Conservation (phyloP, 2,797 vertebrate genomes). For the Etheostoma perlongum region DNA sequence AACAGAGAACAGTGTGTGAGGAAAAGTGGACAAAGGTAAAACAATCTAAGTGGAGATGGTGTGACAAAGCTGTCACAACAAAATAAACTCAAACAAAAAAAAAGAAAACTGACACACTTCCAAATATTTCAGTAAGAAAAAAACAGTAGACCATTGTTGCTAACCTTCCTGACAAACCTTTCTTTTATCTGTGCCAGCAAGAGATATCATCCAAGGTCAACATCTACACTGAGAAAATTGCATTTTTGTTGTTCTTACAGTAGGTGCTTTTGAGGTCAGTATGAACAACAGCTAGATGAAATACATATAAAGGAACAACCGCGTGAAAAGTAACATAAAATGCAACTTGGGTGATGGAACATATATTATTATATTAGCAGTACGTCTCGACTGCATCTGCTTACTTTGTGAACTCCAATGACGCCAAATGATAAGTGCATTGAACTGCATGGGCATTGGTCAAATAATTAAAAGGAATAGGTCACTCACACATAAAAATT, state of each 20-base stretch:
- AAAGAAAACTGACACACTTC: constrained; percentile 7
- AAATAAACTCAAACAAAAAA: neutral
- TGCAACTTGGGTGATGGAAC: neutral
- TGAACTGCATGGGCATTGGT: constrained; percentile 4
- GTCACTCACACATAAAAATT: neutral
- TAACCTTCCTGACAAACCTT: neutral
- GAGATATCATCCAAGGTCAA: constrained; percentile 27
- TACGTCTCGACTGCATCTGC: neutral
- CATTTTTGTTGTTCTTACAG: neutral
- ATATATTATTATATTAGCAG: neutral
- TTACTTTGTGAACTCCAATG: neutral
- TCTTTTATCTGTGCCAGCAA: neutral
- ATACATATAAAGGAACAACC: neutral
- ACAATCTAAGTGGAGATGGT: neutral
- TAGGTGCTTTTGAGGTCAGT: neutral
- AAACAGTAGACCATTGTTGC: neutral
- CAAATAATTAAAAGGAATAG: constrained; percentile 2
- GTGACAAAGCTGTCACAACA: neutral
- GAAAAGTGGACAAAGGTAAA: neutral
- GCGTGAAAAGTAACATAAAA: neutral
- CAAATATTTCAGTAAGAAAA: constrained; percentile 26
- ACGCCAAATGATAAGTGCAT: neutral
- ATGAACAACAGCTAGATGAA: neutral
- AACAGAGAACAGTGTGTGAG: constrained; percentile 1
- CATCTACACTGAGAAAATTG: neutral